A percentile compares a stretch with the other conserved stretches of the same genome.
Evolutionary conservation across 1,140 invertebrate species (phyloP).

Genomic region (Brachionus manjavacas): DNA sequence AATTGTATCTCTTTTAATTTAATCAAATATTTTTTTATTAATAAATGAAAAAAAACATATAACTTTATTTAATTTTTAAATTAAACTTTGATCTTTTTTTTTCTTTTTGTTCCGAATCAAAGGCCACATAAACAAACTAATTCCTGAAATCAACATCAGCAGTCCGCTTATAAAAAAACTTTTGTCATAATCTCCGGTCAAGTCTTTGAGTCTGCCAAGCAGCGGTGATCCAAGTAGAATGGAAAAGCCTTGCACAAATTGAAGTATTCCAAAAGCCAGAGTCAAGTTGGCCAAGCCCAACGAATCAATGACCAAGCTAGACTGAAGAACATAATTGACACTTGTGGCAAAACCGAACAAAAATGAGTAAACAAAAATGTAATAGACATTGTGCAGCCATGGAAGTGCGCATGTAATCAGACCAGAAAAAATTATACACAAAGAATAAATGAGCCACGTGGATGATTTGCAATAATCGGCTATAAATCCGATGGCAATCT

Average conservation of each 20-base stretch:
- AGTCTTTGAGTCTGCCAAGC: conserved; percentile 18
- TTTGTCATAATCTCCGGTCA: not conserved
- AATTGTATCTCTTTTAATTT: not conserved
- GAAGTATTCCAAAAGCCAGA: conserved; percentile 83
- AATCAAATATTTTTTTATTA: not conserved
- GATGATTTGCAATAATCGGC: conserved; percentile 62
- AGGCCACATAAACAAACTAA: not conserved
- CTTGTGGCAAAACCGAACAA: conserved; percentile 33
- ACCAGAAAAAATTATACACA: conserved; percentile 76
- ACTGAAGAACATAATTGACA: conserved; percentile 74
- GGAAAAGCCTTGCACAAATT: conserved; percentile 84
- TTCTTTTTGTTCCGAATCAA: not conserved
- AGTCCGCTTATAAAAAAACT: conserved; percentile 16
- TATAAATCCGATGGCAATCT: conserved; percentile 51
- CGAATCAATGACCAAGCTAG: conserved; percentile 82
- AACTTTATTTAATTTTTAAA: not conserved
- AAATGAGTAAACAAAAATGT: conserved; percentile 33
- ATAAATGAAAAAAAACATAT: not conserved
- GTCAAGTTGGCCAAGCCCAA: conserved; percentile 83
- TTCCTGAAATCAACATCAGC: conserved; percentile 25
- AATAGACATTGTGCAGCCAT: conserved; percentile 59
- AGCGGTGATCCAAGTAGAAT: conserved; percentile 72
- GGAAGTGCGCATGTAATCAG: conserved; percentile 68
- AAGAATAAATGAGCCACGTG: conserved; percentile 73
- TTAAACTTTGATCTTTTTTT: not conserved